A percentile compares a stretch with the other conserved stretches of the same genome.
Conservation (phyloP, 2,888 invertebrate species). For the Polyommatus iphigenia region DNA sequence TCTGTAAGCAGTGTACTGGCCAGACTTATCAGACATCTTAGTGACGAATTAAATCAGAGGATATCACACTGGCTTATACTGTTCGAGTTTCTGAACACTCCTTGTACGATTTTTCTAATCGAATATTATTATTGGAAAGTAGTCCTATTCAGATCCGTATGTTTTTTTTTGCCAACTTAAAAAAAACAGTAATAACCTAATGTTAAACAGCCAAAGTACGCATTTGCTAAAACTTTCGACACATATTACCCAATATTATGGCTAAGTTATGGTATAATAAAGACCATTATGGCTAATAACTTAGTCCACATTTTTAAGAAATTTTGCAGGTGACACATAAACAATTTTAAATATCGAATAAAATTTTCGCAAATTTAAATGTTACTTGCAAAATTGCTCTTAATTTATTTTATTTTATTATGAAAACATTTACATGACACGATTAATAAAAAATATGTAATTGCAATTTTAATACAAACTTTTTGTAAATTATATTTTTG, state of each 20-base stretch:
- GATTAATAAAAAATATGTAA: background rate
- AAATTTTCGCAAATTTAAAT: constrained; percentile 1
- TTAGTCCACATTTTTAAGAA: background rate
- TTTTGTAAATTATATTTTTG: background rate
- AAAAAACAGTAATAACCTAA: background rate
- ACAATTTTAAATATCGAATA: background rate
- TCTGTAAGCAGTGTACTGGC: too few relatives aligned
- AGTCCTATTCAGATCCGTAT: too few relatives aligned
- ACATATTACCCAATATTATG: background rate
- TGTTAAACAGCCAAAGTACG: background rate
- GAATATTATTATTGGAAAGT: too few relatives aligned
- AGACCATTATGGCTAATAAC: background rate
- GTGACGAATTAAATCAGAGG: too few relatives aligned
- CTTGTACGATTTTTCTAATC: too few relatives aligned
- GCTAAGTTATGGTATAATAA: background rate
- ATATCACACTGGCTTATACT: too few relatives aligned
- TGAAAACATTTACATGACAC: background rate
- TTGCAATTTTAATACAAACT: background rate
- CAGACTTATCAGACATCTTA: too few relatives aligned
- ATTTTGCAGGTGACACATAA: background rate
- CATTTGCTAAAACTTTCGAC: background rate
- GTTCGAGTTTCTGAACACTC: too few relatives aligned
- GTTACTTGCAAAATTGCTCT: background rate
- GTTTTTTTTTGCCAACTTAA: too few relatives aligned
- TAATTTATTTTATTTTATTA: background rate